A percentile compares a stretch with the other conserved stretches of the same genome.
These are phyloP conservation scores for Pseudonaja textilis DNA, from an alignment of 2,113 vertebrate genomes.

Conservation along the genomic window DNA sequence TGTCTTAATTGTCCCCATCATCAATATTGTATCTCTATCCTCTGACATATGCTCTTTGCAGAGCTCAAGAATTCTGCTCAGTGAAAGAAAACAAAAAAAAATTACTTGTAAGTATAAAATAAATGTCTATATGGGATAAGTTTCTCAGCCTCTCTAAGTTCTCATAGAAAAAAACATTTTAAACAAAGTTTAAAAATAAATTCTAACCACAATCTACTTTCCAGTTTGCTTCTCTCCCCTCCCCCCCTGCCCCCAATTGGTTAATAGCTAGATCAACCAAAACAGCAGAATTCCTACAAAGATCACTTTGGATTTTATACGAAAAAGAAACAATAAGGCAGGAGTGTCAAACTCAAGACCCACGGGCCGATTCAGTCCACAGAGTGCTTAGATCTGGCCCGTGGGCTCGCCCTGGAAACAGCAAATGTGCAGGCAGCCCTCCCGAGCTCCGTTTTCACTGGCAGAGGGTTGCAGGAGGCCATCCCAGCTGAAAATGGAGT, in stretches of 20 bases:
- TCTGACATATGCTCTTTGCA: background rate
- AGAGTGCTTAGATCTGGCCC: too few species aligned
- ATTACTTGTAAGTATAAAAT: background rate
- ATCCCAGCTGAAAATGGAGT: too few species aligned
- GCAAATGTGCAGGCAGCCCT: too few species aligned
- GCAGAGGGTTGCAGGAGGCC: too few species aligned
- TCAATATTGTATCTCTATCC: background rate
- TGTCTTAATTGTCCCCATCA: background rate
- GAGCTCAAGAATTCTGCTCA: background rate
- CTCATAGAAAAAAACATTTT: background rate
- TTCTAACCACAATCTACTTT: background rate
- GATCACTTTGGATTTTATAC: background rate
- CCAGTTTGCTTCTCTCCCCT: background rate
- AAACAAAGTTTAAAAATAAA: background rate
- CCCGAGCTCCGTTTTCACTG: too few species aligned
- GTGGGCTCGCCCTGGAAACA: too few species aligned
- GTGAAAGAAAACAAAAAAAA: background rate
- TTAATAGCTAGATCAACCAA: background rate
- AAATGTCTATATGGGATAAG: background rate
- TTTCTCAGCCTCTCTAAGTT: background rate
- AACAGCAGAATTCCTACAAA: background rate
- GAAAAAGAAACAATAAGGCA: background rate
- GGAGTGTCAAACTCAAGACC: too few species aligned
- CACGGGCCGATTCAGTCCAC: rapidly evolving
- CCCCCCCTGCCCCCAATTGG: rapidly evolving